phyloP scores from a whole-genome alignment of 2,113 vertebrate genomes.

The Furnarius figulus region DNA sequence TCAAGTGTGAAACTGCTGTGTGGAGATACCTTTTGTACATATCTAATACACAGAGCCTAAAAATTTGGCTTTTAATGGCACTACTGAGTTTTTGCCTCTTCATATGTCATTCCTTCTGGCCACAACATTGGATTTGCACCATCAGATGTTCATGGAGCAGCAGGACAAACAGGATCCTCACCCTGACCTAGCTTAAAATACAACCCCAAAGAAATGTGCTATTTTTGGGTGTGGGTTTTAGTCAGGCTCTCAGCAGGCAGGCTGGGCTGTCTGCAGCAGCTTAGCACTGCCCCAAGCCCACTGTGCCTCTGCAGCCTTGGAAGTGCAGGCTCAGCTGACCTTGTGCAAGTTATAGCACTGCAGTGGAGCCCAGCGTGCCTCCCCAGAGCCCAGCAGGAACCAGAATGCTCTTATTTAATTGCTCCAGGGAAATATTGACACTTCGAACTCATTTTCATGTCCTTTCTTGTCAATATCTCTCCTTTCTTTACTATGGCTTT shows the following conservation, averaged over 20 bases:
- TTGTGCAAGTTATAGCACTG: not conserved
- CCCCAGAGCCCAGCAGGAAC: not conserved
- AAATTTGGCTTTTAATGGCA: not conserved
- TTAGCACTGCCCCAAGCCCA: not conserved
- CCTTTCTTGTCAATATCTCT: not conserved
- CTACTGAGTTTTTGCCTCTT: not conserved
- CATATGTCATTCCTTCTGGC: fast-evolving
- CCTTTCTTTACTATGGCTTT: not conserved
- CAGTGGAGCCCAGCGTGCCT: not conserved
- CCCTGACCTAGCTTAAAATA: not conserved
- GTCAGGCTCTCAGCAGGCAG: not conserved
- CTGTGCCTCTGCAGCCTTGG: not conserved
- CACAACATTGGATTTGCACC: not conserved
- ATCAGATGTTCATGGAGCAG: not conserved
- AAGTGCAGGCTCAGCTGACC: not conserved
- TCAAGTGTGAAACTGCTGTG: not conserved
- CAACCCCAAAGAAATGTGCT: not conserved
- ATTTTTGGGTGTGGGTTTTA: not conserved
- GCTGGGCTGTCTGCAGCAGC: not conserved
- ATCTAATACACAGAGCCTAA: not conserved
- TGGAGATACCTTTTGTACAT: not conserved
- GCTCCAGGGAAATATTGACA: slow-evolving; percentile 1
- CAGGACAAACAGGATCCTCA: not conserved
- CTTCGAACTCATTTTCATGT: slow-evolving; percentile 7
- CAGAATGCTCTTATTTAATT: not conserved